phyloP scores from a whole-genome alignment of 1,140 invertebrate species.

The Luehdorfia chinensis region DNA sequence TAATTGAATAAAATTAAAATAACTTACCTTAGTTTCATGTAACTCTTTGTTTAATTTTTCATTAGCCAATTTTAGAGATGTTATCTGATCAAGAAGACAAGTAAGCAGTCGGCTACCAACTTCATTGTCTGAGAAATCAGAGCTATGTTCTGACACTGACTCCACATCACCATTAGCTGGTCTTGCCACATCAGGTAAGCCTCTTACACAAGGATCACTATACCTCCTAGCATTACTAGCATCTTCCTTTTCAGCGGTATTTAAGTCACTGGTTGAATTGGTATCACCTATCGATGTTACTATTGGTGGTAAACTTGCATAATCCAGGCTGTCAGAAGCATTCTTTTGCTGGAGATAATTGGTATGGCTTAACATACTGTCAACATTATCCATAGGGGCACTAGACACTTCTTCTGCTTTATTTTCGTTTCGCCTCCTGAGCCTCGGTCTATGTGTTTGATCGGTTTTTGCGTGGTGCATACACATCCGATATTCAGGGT shows the following conservation, averaged over 20 bases:
- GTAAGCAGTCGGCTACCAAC: constrained; percentile 62
- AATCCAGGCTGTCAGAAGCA: constrained; percentile 63
- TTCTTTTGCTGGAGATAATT: constrained; percentile 64
- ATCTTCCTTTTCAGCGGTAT: constrained; percentile 61
- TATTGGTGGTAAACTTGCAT: constrained; percentile 60
- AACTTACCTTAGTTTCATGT: constrained; percentile 67
- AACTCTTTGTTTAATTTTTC: constrained; percentile 71
- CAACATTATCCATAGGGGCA: constrained; percentile 31
- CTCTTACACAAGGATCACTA: constrained; percentile 71
- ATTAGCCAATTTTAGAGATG: constrained; percentile 64
- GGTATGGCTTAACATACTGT: constrained; percentile 31
- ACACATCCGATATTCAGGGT: constrained; percentile 50
- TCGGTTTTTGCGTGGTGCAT: constrained; percentile 45
- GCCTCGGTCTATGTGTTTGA: constrained; percentile 50
- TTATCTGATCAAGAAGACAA: constrained; percentile 72
- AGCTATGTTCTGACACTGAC: constrained; percentile 57
- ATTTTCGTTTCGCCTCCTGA: constrained; percentile 39
- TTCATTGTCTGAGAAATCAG: constrained; percentile 59
- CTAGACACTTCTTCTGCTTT: constrained; percentile 55
- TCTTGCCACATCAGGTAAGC: constrained; percentile 57
- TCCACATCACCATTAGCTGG: constrained; percentile 61
- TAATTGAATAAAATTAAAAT: too few species aligned
- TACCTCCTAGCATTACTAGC: constrained; percentile 55
- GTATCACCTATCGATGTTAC: constrained; percentile 64
- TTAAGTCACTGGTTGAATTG: constrained; percentile 61